Evolutionary conservation across 2,888 invertebrate species (phyloP).

Genomic region (Ischnus inquisitorius): DNA sequence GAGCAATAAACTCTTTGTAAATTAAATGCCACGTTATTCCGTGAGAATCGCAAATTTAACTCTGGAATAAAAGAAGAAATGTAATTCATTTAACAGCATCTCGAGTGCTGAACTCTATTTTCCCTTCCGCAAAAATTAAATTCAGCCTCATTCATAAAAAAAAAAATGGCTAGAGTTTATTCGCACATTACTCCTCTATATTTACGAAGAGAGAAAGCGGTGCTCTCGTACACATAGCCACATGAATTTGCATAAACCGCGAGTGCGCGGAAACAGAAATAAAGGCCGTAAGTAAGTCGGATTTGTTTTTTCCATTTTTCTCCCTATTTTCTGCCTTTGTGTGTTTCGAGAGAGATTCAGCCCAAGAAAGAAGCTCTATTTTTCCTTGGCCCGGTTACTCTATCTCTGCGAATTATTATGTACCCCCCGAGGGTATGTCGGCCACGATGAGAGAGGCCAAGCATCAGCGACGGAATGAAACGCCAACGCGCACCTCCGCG

Average conservation of each 20-base stretch:
- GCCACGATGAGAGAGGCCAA: neutral
- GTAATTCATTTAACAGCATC: neutral
- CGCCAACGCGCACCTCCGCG: constrained; percentile 22
- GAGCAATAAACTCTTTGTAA: too few relatives aligned
- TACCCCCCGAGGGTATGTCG: neutral
- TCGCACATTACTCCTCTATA: neutral
- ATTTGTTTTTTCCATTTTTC: neutral
- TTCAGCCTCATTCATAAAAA: neutral
- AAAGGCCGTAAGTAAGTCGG: constrained; percentile 9
- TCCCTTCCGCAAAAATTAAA: neutral
- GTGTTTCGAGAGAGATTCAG: neutral
- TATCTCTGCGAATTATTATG: constrained; percentile 5
- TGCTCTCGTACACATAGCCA: neutral
- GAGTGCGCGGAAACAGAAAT: neutral
- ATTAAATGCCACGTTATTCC: too few relatives aligned
- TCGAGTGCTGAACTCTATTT: neutral
- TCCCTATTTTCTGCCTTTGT: neutral
- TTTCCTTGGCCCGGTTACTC: constrained; percentile 21
- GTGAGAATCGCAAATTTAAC: neutral
- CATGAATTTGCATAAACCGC: neutral
- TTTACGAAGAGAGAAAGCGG: neutral
- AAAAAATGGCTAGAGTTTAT: neutral
- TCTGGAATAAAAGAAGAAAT: neutral
- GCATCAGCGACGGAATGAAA: neutral
- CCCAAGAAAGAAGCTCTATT: neutral